A percentile compares a stretch with the other conserved stretches of the same genome.
phyloP scores from a whole-genome alignment of 2,888 invertebrate genomes.

The Pseudococcus viburni region DNA sequence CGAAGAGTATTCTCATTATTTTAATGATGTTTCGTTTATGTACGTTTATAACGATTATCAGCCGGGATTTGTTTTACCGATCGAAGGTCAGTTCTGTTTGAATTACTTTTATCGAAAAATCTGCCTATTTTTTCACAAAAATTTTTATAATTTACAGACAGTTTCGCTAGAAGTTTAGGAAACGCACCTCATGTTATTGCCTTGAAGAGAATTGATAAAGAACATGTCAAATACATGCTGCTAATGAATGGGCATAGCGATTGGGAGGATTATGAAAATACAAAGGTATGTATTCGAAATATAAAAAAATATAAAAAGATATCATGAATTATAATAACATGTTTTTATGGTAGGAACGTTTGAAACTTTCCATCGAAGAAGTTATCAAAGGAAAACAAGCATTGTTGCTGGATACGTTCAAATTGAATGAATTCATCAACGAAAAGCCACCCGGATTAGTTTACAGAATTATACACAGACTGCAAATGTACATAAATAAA shows the following conservation, averaged over 20 bases:
- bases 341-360: background rate
- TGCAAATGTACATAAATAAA: slow-evolving; percentile 53
- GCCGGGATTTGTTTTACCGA: slow-evolving; percentile 70
- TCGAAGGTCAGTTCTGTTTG: slow-evolving; percentile 48
- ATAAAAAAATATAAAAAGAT: background rate
- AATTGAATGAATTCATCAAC: slow-evolving; percentile 55
- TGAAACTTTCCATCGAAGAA: slow-evolving; percentile 62
- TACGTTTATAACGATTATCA: slow-evolving; percentile 90
- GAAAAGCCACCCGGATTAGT: slow-evolving; percentile 62
- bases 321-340: no score
- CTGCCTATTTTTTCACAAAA: background rate
- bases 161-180: background rate
- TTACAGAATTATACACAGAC: slow-evolving; percentile 36
- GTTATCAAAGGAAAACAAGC: slow-evolving; percentile 43
- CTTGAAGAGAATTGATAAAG: slow-evolving; percentile 49
- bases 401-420: slow-evolving; percentile 37
- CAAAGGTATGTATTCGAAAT: slow-evolving; percentile 77
- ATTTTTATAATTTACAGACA: background rate
- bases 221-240: slow-evolving; percentile 72
- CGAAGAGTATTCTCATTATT: slow-evolving; percentile 61
- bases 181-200: slow-evolving; percentile 52
- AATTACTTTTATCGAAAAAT: background rate
- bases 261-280: slow-evolving; percentile 78
- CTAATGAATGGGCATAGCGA: slow-evolving; percentile 75
- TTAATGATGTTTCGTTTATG: slow-evolving; percentile 76